Evolutionary conservation across 2,113 vertebrate species (phyloP).

Genomic region (Rhodinocichla rosea): DNA sequence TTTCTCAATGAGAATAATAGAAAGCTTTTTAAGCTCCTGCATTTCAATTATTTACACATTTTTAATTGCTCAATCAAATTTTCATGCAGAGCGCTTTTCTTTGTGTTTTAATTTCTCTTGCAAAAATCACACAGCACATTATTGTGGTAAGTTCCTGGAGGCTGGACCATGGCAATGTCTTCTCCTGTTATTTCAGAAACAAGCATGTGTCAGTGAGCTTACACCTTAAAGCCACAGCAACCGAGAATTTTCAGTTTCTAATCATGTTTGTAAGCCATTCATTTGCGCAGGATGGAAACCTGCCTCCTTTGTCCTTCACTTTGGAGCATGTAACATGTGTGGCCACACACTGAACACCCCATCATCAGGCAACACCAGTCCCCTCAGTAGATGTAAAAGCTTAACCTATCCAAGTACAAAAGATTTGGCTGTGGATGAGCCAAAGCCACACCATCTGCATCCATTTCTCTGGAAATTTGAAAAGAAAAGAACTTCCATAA

Average conservation of each 20-base stretch:
- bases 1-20: neutral
- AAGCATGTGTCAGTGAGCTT: neutral
- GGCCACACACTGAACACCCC: neutral
- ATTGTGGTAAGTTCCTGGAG: neutral
- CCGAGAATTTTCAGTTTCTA: neutral
- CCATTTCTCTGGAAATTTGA: neutral
- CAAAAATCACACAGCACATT: neutral
- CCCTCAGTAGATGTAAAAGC: neutral
- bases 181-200: neutral
- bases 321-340: neutral
- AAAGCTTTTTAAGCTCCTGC: neutral
- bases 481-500: neutral
- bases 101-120: neutral
- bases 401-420: neutral
- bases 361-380: neutral
- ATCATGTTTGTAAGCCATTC: neutral
- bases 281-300: neutral
- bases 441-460: neutral
- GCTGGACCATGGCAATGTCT: neutral
- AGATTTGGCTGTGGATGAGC: neutral
- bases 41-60: slow-evolving; percentile 4
- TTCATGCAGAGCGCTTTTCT: neutral
- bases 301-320: neutral
- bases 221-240: neutral
- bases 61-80: neutral